Percentiles rank a stretch among this genome's conserved stretches.
Evolutionary conservation across 2,113 vertebrate genomes (phyloP).

Genomic region (Neofelis nebulosa): DNA sequence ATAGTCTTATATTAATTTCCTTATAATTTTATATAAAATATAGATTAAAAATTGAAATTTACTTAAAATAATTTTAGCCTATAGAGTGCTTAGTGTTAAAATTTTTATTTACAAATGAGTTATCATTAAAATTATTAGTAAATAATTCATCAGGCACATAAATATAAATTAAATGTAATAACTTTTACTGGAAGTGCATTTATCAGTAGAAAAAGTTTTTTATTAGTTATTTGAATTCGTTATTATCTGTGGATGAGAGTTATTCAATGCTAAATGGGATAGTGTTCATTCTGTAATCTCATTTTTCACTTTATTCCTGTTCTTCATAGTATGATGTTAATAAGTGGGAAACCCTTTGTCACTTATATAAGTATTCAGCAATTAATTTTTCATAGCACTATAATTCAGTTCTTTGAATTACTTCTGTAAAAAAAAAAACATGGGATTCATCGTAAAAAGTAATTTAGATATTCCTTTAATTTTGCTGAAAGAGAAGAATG

Average conservation of each 20-base stretch:
- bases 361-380: neutral
- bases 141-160: neutral
- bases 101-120: neutral
- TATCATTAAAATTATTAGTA: neutral
- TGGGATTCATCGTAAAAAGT: neutral
- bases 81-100: neutral
- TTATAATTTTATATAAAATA: neutral
- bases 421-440: neutral
- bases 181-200: neutral
- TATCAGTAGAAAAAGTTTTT: neutral
- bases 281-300: neutral
- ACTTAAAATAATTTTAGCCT: neutral
- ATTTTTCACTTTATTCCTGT: neutral
- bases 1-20: neutral
- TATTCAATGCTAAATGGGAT: neutral
- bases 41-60: neutral
- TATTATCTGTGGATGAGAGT: neutral
- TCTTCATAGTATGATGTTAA: neutral
- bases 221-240: neutral
- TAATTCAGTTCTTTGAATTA: neutral
- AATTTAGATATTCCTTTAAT: neutral
- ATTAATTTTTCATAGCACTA: neutral
- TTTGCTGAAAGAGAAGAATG: neutral
- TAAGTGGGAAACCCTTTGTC: neutral
- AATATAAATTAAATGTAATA: neutral